phyloP scores from a whole-genome alignment of 92 coral and sea anemone species.

The Epizoanthus stellaris region DNA sequence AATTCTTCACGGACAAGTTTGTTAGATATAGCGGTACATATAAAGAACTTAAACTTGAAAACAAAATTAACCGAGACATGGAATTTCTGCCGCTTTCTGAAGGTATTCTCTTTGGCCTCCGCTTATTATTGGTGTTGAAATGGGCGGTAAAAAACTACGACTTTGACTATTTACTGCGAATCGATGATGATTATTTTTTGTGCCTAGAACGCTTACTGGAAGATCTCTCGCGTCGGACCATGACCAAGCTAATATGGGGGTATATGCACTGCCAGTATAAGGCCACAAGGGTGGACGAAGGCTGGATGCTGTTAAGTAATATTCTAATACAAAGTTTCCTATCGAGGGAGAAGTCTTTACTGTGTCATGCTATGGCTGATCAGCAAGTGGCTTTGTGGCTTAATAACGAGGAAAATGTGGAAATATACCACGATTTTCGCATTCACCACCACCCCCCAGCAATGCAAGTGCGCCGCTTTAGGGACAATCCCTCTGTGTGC shows the following conservation, averaged over 20 bases:
- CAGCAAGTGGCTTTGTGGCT: constrained; percentile 41
- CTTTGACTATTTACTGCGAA: constrained; percentile 20
- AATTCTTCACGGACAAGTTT: constrained; percentile 30
- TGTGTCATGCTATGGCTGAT: constrained; percentile 28
- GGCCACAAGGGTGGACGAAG: constrained; percentile 37
- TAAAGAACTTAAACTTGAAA: constrained; percentile 9
- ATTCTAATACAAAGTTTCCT: constrained; percentile 29
- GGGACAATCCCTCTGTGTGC: constrained; percentile 10
- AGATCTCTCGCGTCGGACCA: background rate
- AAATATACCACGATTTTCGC: constrained; percentile 32
- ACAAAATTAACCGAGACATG: constrained; percentile 20
- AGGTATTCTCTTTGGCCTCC: constrained; percentile 35
- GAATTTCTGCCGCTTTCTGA: constrained; percentile 35
- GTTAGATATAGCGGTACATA: background rate
- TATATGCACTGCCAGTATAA: constrained; percentile 38
- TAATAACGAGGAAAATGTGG: constrained; percentile 25
- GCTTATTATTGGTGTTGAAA: constrained; percentile 26
- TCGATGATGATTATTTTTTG: constrained; percentile 27
- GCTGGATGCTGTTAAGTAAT: constrained; percentile 35
- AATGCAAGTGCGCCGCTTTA: constrained; percentile 3
- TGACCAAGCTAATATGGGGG: constrained; percentile 19
- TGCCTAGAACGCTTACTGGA: constrained; percentile 27
- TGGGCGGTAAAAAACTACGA: constrained; percentile 31
- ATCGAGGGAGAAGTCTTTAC: constrained; percentile 7
- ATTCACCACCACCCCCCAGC: constrained; percentile 46